These are phyloP conservation scores for Lasioglossum zephyrum DNA, from an alignment of 2,888 invertebrate species.

Conservation along the genomic window DNA sequence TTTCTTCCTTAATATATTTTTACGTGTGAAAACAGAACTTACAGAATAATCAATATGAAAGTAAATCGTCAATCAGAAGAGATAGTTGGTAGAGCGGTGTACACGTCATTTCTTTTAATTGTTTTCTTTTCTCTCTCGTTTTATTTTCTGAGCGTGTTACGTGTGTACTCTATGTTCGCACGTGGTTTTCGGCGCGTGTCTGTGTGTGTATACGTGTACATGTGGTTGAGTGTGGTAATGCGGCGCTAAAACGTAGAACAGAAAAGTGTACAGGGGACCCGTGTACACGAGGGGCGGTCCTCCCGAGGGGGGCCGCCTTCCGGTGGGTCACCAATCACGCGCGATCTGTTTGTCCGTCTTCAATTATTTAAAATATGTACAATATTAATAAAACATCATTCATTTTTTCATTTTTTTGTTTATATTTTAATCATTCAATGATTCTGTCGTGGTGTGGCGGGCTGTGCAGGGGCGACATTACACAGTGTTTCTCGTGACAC, in stretches of 20 bases:
- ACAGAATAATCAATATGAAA: constrained; percentile 82
- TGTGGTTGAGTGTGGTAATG: constrained; percentile 64
- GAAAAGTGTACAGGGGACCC: constrained; percentile 68
- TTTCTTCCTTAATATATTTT: constrained; percentile 73
- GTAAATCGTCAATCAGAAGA: constrained; percentile 81
- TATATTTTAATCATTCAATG: constrained; percentile 77
- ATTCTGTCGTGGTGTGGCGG: constrained; percentile 77
- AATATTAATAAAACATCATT: constrained; percentile 80
- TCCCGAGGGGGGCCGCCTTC: constrained; percentile 60
- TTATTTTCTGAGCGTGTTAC: constrained; percentile 55
- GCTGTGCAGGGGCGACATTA: constrained; percentile 74
- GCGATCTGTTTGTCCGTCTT: constrained; percentile 80
- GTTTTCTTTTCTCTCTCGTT: constrained; percentile 36
- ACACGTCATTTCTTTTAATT: constrained; percentile 55
- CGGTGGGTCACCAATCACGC: constrained; percentile 77
- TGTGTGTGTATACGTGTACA: constrained; percentile 40
- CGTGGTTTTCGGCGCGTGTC: constrained; percentile 46
- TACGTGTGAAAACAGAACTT: constrained; percentile 83
- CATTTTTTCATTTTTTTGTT: constrained; percentile 64
- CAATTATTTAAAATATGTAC: constrained; percentile 84
- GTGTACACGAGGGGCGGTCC: constrained; percentile 65
- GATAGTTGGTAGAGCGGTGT: constrained; percentile 78
- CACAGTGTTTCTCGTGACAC: constrained; percentile 8
- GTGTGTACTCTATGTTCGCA: constrained; percentile 55
- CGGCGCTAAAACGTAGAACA: constrained; percentile 77